Evolutionary conservation across 2,113 vertebrate species (phyloP).

Genomic region (Synodontis membranacea): DNA sequence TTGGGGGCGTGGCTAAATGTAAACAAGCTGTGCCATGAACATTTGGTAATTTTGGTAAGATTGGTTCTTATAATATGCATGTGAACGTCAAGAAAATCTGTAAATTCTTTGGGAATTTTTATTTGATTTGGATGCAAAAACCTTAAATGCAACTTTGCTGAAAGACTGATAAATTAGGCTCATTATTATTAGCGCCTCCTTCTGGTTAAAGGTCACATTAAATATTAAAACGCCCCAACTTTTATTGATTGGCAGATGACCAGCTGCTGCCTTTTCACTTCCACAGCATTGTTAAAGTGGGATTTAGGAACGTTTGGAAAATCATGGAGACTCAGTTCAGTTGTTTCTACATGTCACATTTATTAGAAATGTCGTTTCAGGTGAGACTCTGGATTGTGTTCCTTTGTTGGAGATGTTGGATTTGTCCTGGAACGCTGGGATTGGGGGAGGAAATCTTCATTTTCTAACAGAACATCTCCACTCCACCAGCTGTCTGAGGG

Average conservation of each 20-base stretch:
- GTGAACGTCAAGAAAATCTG: neutral
- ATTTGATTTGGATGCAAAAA: neutral
- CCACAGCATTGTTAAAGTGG: neutral
- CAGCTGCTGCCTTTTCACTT: neutral
- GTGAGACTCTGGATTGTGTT: conserved; percentile 70
- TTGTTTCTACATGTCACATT: neutral
- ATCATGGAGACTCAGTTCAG: neutral
- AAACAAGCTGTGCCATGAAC: neutral
- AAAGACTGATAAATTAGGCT: neutral
- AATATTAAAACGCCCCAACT: neutral
- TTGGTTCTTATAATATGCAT: neutral
- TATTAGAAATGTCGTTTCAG: conserved; percentile 61
- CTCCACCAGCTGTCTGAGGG: conserved; percentile 67
- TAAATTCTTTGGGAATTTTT: neutral
- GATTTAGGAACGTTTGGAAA: neutral
- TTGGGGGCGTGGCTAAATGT: neutral
- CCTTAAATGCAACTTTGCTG: neutral
- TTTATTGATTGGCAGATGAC: neutral
- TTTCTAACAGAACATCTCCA: conserved; percentile 71
- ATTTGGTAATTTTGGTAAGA: neutral
- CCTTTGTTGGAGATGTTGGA: conserved; percentile 81
- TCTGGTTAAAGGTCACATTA: neutral
- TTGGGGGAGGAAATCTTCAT: conserved; percentile 78
- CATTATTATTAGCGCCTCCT: neutral
- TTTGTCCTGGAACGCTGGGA: conserved; percentile 84